phyloP scores from a whole-genome alignment of 1,140 invertebrate species.

The Camponotus floridanus region DNA sequence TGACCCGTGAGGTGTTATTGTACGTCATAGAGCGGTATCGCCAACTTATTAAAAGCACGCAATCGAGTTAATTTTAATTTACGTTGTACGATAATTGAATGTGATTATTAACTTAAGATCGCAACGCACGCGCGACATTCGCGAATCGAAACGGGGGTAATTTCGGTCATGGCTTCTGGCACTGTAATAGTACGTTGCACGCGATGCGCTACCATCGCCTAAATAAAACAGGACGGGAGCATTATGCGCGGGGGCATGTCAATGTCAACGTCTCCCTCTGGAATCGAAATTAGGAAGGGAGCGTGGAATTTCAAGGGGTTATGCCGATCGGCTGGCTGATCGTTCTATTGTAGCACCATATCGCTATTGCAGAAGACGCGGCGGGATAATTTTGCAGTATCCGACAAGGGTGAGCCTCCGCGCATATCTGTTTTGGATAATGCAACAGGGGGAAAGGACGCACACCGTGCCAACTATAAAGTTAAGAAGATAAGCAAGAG shows the following conservation, averaged over 20 bases:
- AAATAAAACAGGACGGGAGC: conserved; percentile 71
- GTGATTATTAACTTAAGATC: conserved; percentile 43
- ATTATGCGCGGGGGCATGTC: conserved; percentile 73
- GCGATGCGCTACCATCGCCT: conserved; percentile 52
- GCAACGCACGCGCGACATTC: conserved; percentile 33
- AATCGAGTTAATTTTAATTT: conserved; percentile 38
- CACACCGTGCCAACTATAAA: conserved; percentile 62
- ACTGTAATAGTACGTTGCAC: conserved; percentile 63
- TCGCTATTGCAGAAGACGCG: conserved; percentile 16
- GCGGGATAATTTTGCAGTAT: not conserved
- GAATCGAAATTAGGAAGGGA: conserved; percentile 70
- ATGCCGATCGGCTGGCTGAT: conserved; percentile 66
- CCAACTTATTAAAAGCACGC: conserved; percentile 15
- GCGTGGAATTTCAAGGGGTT: conserved; percentile 73
- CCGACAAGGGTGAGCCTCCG: conserved; percentile 38
- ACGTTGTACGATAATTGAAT: conserved; percentile 29
- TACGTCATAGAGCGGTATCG: not conserved
- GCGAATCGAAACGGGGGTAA: conserved; percentile 14
- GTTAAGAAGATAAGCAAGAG: conserved; percentile 63
- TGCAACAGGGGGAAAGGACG: conserved; percentile 48
- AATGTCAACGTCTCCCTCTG: conserved; percentile 68
- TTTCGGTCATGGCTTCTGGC: conserved; percentile 7
- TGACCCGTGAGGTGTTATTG: not conserved
- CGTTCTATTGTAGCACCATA: conserved; percentile 59
- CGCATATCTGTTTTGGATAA: conserved; percentile 70